phyloP scores from a whole-genome alignment of 1,140 invertebrate genomes.

The Drosophila tropicalis region DNA sequence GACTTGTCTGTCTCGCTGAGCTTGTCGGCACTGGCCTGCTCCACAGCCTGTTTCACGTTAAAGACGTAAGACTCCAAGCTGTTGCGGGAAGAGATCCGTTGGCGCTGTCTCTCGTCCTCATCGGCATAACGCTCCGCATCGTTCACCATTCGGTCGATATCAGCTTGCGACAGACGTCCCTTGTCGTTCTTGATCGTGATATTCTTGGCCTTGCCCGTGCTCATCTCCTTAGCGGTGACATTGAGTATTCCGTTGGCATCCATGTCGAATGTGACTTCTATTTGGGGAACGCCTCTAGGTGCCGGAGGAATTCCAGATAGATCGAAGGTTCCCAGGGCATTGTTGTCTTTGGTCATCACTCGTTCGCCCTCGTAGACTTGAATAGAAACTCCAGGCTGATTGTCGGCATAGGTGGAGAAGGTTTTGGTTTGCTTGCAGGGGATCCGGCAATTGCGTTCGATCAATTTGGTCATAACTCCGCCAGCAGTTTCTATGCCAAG shows the following conservation, averaged over 20 bases:
- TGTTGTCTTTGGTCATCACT: conserved; percentile 90
- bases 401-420: conserved; percentile 88
- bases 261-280: conserved; percentile 87
- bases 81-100: conserved; percentile 86
- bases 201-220: conserved; percentile 86
- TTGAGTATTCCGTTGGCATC: conserved; percentile 87
- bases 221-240: conserved; percentile 86
- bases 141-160: conserved; percentile 87
- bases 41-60: conserved; percentile 86
- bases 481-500: conserved; percentile 86
- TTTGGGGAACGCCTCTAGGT: conserved; percentile 91
- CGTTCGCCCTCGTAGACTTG: conserved; percentile 88
- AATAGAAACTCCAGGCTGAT: conserved; percentile 88
- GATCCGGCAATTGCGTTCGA: conserved; percentile 87
- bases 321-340: conserved; percentile 90
- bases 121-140: conserved; percentile 79
- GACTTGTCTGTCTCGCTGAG: conserved; percentile 86
- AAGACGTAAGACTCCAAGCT: conserved; percentile 89
- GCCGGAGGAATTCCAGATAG: conserved; percentile 92
- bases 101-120: conserved; percentile 88
- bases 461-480: conserved; percentile 87
- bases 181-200: conserved; percentile 95
- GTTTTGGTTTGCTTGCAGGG: conserved; percentile 87
- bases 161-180: conserved; percentile 90
- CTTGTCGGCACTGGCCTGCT: conserved; percentile 84